Base-by-base conservation (phyloP, 2,113 vertebrate species). In the Pyrgilauda ruficollis region DNA sequence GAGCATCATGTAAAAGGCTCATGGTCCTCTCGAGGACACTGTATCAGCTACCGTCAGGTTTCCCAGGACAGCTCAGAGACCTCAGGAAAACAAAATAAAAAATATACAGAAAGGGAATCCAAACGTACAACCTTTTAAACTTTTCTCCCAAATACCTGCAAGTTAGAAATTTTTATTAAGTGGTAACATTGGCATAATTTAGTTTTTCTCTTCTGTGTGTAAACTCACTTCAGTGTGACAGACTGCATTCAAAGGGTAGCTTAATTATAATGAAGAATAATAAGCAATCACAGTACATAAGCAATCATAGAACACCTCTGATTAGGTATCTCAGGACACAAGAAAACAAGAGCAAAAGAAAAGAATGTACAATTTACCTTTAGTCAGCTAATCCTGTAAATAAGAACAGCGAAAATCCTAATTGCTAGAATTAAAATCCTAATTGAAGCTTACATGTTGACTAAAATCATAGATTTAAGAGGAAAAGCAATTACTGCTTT, bases 11-110 rank as follows among this genome's bases (percentile, higher is more conserved):
- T 50, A 64, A 76, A 87, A 91, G 31, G 50, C 24, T 63, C 30
- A 10, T 0, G 2, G 84, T 46, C 47, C 62, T 81, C 44, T 30
- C 0, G 0, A 82, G 74, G 74, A 55, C 44, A 73, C 4, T 0
- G 1, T 27, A 44, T n/a, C 55, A 79, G 55, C 43, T 37, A 74
- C 44, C n/a, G 70, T 39, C 30, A 20, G 14, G 15, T 26, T 76
- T 59, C 30, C 41, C 31, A 41, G 11, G 90, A 61, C 68, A 72
- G 49, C 52, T 66, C 52, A 72, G 41, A 84, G 33, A 84, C 22
- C 46, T 74, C 33, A 78, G n/a, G 44, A 56, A 78, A 76, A 74
- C 6, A 44, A 69, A 78, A 62, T 5, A 17, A 77, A 89, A 89
- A 53, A 70, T 7, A 59, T 3, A n/a, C 31, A 35, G 53, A 58